Conservation (phyloP, 2,797 vertebrate species). For the Leuciscus waleckii region DNA sequence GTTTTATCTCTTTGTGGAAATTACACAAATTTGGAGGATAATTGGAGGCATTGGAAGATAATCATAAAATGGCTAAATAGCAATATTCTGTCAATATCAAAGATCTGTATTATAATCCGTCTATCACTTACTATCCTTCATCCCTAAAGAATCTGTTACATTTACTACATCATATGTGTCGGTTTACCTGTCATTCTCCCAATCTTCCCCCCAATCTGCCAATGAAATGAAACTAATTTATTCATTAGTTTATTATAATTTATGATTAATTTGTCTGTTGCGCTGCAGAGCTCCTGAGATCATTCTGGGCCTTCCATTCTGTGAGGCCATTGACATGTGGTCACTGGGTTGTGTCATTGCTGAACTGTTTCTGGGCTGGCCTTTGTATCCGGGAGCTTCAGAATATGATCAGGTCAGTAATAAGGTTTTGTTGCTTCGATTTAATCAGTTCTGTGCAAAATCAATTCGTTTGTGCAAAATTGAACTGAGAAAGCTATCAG, state of each 20-base stretch:
- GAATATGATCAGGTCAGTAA: slow-evolving; percentile 95
- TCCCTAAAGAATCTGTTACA: neutral
- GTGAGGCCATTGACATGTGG: slow-evolving; percentile 99
- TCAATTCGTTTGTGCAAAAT: neutral
- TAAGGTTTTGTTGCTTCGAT: neutral
- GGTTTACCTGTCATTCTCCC: neutral
- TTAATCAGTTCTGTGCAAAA: neutral
- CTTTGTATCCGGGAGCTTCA: slow-evolving; percentile 95
- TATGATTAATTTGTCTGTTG: neutral
- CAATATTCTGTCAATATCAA: neutral
- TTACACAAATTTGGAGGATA: neutral
- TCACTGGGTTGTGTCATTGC: slow-evolving; percentile 97
- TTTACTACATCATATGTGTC: neutral
- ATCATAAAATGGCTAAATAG: neutral
- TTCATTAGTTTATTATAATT: neutral
- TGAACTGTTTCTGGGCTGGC: slow-evolving; percentile 97
- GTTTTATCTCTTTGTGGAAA: neutral
- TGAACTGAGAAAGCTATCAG: neutral
- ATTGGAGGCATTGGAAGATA: neutral
- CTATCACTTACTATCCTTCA: neutral
- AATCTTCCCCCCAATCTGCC: neutral
- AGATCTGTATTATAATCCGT: neutral
- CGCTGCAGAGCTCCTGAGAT: slow-evolving; percentile 93
- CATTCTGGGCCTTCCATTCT: slow-evolving; percentile 95
- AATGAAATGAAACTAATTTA: no score